Evolutionary conservation across 2,113 vertebrate species (phyloP).

Genomic region (Genyomyrus donnyi): DNA sequence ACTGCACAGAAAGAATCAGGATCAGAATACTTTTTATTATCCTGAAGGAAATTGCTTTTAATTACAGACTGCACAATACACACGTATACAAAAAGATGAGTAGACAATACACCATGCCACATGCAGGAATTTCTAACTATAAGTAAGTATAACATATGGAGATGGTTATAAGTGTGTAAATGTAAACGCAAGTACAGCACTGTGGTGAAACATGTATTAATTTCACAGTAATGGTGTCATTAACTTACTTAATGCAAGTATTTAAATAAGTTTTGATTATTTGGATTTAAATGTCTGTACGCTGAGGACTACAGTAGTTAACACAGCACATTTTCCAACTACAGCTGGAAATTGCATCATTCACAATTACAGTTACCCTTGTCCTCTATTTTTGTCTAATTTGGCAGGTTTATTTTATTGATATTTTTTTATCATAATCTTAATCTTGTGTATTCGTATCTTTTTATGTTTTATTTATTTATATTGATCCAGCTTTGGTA

Average conservation of each 20-base stretch:
- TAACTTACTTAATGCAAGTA: neutral
- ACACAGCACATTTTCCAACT: neutral
- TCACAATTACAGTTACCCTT: neutral
- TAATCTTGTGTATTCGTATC: neutral
- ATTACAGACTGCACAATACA: neutral
- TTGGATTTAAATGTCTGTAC: neutral
- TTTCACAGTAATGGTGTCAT: neutral
- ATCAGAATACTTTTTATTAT: neutral
- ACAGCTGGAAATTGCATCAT: neutral
- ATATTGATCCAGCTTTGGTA: neutral
- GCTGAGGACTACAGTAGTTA: neutral
- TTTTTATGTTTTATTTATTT: neutral
- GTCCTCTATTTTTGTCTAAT: neutral
- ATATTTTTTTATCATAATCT: neutral
- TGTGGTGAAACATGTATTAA: neutral
- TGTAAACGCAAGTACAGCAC: neutral
- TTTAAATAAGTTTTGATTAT: neutral
- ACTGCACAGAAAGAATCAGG: neutral
- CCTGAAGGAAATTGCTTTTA: neutral
- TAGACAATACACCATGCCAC: neutral
- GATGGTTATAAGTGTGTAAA: neutral
- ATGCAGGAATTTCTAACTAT: neutral
- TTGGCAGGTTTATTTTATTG: neutral
- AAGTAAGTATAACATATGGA: neutral
- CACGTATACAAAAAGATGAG: neutral